Conservation (phyloP, 1,140 invertebrate genomes). For the Phymastichus coffea region DNA sequence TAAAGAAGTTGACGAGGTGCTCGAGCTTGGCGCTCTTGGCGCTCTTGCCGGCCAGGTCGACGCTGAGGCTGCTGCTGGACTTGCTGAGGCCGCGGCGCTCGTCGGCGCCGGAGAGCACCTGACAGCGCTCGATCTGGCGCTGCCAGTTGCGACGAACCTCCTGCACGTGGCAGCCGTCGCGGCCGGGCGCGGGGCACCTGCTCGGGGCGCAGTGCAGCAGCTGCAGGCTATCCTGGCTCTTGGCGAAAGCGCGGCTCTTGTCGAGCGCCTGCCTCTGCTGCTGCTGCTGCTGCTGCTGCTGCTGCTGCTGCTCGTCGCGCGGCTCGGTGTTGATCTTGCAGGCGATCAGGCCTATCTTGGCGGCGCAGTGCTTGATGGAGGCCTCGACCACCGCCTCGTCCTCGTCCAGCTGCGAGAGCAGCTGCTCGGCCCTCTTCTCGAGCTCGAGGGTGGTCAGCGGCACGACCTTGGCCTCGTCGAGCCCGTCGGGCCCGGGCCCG, state of each 20-base stretch:
- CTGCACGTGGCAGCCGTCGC: conserved; percentile 31
- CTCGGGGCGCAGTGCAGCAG: conserved; percentile 25
- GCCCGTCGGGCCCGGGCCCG: conserved; percentile 33
- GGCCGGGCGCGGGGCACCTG: not conserved
- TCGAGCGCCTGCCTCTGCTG: conserved; percentile 23
- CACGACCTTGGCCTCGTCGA: conserved; percentile 26
- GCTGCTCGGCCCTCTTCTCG: conserved; percentile 43
- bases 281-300: conserved; percentile 12
- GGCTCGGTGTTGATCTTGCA: conserved; percentile 11
- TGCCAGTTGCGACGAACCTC: conserved; percentile 51
- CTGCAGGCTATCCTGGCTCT: conserved; percentile 38
- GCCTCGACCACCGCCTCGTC: conserved; percentile 29
- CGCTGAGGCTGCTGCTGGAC: conserved; percentile 19
- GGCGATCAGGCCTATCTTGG: not conserved
- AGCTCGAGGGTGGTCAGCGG: conserved; percentile 35
- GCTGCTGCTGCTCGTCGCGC: conserved; percentile 24
- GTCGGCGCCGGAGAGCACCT: conserved; percentile 16
- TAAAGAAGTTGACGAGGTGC: conserved; percentile 54
- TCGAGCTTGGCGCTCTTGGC: conserved; percentile 44
- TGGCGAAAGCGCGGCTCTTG: conserved; percentile 31
- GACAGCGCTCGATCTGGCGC: conserved; percentile 36
- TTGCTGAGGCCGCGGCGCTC: conserved; percentile 18
- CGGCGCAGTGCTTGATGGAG: not conserved
- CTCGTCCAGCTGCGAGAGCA: conserved; percentile 48
- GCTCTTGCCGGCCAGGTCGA: conserved; percentile 2